phyloP scores from a whole-genome alignment of 2,888 invertebrate species.

The Lepidocyrtoides sp. region DNA sequence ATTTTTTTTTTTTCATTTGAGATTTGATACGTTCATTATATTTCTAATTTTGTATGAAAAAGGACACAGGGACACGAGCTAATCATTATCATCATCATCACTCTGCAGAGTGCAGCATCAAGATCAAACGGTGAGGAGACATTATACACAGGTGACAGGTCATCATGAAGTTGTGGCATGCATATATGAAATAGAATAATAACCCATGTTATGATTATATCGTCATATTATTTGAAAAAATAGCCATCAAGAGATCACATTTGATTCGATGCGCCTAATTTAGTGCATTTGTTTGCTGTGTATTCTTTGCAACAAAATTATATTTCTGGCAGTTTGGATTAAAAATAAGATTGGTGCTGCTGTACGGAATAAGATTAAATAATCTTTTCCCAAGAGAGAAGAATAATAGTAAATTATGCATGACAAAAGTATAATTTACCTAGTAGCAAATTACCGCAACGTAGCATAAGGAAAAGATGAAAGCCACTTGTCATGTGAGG shows the following conservation, averaged over 20 bases:
- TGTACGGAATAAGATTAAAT: background rate
- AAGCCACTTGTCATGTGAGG: constrained; percentile 7
- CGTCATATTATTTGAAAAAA: background rate
- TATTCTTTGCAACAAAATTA: background rate
- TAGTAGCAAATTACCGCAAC: background rate
- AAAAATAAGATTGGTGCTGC: background rate
- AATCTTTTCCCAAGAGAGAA: constrained; percentile 32
- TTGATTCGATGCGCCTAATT: background rate
- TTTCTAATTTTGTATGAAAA: constrained; percentile 37
- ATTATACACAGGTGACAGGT: constrained; percentile 69
- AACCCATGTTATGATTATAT: constrained; percentile 10
- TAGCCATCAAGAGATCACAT: background rate
- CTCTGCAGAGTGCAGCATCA: too few relatives aligned
- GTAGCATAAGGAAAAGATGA: background rate
- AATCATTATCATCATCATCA: constrained; percentile 1
- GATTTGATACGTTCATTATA: constrained; percentile 58
- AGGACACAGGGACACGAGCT: constrained; percentile 55
- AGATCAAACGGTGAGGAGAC: background rate
- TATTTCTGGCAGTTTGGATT: background rate
- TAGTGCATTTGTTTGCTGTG: background rate
- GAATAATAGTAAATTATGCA: constrained; percentile 21
- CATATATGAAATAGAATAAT: background rate
- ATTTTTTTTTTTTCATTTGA: constrained; percentile 53
- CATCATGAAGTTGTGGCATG: constrained; percentile 39
- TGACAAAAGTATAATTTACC: constrained; percentile 1